Conservation (phyloP, 2,888 invertebrate genomes). For the Amiota communis region DNA sequence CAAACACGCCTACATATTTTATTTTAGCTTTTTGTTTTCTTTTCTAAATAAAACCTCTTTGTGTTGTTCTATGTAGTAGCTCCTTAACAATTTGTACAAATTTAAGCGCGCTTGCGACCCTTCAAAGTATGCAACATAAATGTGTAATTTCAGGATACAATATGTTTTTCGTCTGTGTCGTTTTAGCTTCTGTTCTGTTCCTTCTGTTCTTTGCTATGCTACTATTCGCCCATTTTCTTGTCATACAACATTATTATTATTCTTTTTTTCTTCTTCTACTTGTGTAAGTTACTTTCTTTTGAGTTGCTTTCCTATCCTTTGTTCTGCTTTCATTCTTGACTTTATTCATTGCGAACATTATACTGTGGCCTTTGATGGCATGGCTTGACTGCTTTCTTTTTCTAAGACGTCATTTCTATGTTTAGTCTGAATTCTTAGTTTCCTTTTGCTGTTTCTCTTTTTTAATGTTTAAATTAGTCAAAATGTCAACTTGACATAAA, state of each 20-base stretch:
- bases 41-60: too few relatives aligned
- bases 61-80: too few relatives aligned
- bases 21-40: too few relatives aligned
- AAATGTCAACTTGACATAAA: slow-evolving; percentile 28
- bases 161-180: not conserved
- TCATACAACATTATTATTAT: not conserved
- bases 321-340: not conserved
- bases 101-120: not conserved
- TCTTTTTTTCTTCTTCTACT: not conserved
- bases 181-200: not conserved
- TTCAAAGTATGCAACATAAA: slow-evolving; percentile 13
- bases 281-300: not conserved
- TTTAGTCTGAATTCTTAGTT: not conserved
- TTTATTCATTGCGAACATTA: not conserved
- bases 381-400: not conserved
- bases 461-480: slow-evolving; percentile 29
- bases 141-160: not conserved
- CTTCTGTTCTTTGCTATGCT: not conserved
- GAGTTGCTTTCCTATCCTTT: not conserved
- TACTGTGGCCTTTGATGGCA: not conserved
- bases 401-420: not conserved
- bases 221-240: not conserved
- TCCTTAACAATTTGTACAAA: not conserved
- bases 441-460: slow-evolving; percentile 8
- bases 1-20: too few relatives aligned